Percentiles rank a stretch among this genome's conserved stretches.
Evolutionary conservation across 2,888 invertebrate species (phyloP).

Genomic region (Nasonovia ribisnigri): DNA sequence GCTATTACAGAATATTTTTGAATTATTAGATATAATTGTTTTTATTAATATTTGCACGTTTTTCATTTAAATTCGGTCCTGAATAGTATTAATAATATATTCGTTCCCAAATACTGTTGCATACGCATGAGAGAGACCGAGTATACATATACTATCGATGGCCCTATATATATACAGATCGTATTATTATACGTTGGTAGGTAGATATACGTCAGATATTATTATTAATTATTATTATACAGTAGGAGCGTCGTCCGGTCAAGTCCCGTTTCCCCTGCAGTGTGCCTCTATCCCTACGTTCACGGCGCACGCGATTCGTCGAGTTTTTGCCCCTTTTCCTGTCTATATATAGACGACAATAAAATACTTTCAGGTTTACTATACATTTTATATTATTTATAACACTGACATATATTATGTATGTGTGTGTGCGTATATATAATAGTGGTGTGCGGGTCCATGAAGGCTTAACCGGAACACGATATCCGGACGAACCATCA

Average conservation of each 20-base stretch:
- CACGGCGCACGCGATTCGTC: not conserved
- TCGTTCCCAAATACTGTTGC: not conserved
- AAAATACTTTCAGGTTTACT: slow-evolving; percentile 25
- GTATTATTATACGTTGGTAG: not conserved
- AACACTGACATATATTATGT: slow-evolving; percentile 4
- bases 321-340: slow-evolving; percentile 2
- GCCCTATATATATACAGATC: not conserved
- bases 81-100: not conserved
- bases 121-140: not conserved
- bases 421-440: not conserved
- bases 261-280: not conserved
- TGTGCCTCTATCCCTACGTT: not conserved
- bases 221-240: not conserved
- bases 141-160: not conserved
- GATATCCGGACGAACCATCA: slow-evolving; percentile 50
- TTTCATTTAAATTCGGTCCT: not conserved
- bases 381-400: slow-evolving; percentile 35
- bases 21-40: not conserved
- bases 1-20: not conserved
- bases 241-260: not conserved
- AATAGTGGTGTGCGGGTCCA: not conserved
- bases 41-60: not conserved
- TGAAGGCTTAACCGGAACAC: slow-evolving; percentile 61
- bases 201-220: not conserved
- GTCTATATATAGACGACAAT: slow-evolving; percentile 23